Conservation (phyloP, 2,113 vertebrate genomes). For the Anoura caudifer region DNA sequence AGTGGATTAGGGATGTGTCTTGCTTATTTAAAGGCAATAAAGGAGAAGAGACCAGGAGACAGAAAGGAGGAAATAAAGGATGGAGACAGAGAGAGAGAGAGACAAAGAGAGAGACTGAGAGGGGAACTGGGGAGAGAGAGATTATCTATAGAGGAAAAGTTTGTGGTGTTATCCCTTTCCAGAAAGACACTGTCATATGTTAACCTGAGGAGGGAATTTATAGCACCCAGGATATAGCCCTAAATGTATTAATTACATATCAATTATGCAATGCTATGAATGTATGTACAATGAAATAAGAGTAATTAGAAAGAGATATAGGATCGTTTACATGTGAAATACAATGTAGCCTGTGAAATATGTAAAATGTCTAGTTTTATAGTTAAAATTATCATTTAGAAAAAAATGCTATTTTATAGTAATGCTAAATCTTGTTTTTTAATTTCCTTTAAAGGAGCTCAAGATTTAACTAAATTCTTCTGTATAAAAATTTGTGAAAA, state of each 20-base stretch:
- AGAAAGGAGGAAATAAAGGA: not conserved
- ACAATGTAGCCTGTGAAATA: not conserved
- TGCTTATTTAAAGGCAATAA: not conserved
- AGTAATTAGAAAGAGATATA: not conserved
- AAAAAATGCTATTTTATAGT: not conserved
- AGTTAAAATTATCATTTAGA: not conserved
- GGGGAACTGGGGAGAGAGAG: not conserved
- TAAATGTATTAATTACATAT: not conserved
- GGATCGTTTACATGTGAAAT: not conserved
- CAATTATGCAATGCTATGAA: not conserved
- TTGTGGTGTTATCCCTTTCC: not conserved
- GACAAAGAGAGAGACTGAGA: not conserved
- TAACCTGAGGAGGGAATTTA: not conserved
- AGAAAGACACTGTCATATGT: not conserved
- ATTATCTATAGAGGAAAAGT: not conserved
- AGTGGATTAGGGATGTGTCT: not conserved
- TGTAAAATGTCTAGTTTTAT: not conserved
- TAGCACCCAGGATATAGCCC: not conserved
- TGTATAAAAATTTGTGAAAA: not conserved
- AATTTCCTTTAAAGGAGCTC: not conserved
- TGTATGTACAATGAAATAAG: not conserved
- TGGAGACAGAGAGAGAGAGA: not conserved
- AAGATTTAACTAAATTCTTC: not conserved
- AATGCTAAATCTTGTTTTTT: not conserved
- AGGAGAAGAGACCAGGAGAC: not conserved